Conservation (phyloP, 2,888 invertebrate genomes). For the Brachylomia viminalis region DNA sequence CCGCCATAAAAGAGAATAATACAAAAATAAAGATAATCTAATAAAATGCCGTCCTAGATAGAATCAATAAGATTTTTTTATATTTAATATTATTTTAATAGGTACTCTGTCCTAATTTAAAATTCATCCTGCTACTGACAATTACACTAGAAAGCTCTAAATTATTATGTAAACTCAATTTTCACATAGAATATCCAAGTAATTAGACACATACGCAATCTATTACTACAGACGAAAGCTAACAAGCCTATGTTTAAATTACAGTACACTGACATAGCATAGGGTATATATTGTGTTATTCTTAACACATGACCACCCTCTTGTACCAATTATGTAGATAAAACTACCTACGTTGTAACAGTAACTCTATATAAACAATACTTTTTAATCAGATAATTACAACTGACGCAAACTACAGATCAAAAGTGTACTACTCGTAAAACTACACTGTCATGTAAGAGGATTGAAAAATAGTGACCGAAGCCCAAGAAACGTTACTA, state of each 20-base stretch:
- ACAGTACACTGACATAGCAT: not conserved
- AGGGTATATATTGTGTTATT: not conserved
- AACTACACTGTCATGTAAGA: not conserved
- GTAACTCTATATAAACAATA: not conserved
- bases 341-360: not conserved
- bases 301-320: not conserved
- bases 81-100: not conserved
- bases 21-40: too few species aligned
- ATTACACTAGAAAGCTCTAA: not conserved
- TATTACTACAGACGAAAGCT: not conserved
- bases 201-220: not conserved
- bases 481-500: not conserved
- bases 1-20: not conserved
- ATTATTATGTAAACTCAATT: not conserved
- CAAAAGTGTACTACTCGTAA: not conserved
- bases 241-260: slow-evolving; percentile 2
- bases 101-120: not conserved
- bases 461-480: too few species aligned
- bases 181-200: not conserved
- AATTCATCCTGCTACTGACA: not conserved
- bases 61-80: not conserved
- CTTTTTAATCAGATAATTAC: not conserved
- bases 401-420: too few species aligned
- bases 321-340: not conserved
- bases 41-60: not conserved